These are phyloP conservation scores for Dysmachus trigonus DNA, from an alignment of 2,888 invertebrate species.

Conservation along the genomic window DNA sequence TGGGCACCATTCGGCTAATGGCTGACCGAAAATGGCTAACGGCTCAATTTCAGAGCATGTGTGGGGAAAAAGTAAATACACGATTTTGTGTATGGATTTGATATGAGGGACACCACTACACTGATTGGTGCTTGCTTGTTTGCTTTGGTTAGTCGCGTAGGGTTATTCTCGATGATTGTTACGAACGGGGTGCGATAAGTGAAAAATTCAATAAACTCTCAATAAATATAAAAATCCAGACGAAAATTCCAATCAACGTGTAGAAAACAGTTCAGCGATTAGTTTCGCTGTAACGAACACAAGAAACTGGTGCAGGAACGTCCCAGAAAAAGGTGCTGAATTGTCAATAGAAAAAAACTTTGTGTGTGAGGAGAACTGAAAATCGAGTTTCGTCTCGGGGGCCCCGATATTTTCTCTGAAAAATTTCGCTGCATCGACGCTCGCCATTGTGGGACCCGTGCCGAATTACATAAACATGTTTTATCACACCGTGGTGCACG, in stretches of 20 bases:
- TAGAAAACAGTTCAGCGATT: neutral
- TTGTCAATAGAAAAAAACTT: neutral
- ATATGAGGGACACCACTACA: neutral
- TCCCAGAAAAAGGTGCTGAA: neutral
- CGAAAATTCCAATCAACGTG: neutral
- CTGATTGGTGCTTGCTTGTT: neutral
- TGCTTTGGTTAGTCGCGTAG: constrained; percentile 19
- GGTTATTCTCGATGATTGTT: neutral
- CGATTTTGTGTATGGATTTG: neutral
- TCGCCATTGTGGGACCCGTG: constrained; percentile 23
- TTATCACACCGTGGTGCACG: neutral
- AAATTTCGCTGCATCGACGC: neutral
- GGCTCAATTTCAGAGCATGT: neutral
- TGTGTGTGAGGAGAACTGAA: neutral
- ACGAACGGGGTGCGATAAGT: constrained; percentile 14
- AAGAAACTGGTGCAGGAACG: neutral
- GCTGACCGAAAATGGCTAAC: neutral
- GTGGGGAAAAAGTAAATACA: neutral
- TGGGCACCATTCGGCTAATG: neutral
- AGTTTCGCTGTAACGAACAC: neutral
- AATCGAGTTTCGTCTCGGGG: neutral
- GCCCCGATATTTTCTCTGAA: neutral
- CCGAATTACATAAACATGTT: constrained; percentile 37
- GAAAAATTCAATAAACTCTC: neutral
- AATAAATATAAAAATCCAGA: neutral